These are phyloP conservation scores for Oreortyx pictus DNA, from an alignment of 2,797 vertebrate genomes.

Conservation along the genomic window DNA sequence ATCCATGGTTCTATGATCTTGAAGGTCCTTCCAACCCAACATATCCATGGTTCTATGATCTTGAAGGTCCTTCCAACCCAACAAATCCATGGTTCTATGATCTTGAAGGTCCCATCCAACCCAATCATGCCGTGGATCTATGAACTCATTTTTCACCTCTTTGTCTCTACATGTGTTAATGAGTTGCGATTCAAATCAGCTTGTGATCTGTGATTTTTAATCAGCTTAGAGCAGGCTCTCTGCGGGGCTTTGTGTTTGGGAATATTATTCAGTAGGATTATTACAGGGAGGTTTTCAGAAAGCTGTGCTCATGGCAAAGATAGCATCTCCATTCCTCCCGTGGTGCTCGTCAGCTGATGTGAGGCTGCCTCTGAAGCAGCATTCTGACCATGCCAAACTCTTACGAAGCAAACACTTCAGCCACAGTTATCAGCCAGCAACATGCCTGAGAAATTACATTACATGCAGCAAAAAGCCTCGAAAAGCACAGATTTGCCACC, in stretches of 20 bases:
- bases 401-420: background rate
- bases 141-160: background rate
- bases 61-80: too few species aligned
- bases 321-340: background rate
- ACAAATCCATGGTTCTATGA: too few species aligned
- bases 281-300: background rate
- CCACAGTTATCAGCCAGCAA: background rate
- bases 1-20: too few species aligned
- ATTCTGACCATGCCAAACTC: background rate
- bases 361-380: background rate
- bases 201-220: background rate
- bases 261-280: background rate
- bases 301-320: background rate
- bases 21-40: too few species aligned
- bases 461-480: background rate
- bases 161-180: background rate
- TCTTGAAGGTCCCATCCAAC: too few species aligned
- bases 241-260: background rate
- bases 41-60: too few species aligned
- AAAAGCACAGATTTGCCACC: background rate
- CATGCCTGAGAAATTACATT: background rate
- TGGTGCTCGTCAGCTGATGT: rapidly evolving
- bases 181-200: background rate
- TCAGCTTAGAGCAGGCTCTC: background rate
- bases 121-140: too few species aligned